phyloP scores from a whole-genome alignment of 2,888 invertebrate species.

The Shargacucullia verbasci region DNA sequence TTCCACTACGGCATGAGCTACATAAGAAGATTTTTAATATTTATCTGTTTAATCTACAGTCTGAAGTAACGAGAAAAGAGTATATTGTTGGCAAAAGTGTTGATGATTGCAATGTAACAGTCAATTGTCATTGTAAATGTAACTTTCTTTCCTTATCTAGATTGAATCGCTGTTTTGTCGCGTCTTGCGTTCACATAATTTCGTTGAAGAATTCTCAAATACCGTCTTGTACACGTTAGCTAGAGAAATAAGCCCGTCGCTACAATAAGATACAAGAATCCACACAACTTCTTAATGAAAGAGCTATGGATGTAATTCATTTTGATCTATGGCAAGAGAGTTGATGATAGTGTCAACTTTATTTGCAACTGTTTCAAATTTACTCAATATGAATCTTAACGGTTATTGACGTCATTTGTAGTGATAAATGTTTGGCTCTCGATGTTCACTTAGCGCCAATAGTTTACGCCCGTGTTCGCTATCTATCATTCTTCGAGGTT shows the following conservation, averaged over 20 bases:
- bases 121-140: not conserved
- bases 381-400: too few relatives aligned
- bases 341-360: not conserved
- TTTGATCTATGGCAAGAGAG: too few relatives aligned
- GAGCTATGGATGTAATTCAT: not conserved
- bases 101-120: not conserved
- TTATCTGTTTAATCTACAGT: too few relatives aligned
- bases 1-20: too few relatives aligned
- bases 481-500: constrained; percentile 19
- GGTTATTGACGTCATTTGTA: constrained; percentile 30
- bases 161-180: constrained; percentile 3
- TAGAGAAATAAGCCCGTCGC: not conserved
- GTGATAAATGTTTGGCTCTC: constrained; percentile 39
- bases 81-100: not conserved
- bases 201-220: not conserved
- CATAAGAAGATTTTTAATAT: too few relatives aligned
- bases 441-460: constrained; percentile 23
- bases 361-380: too few relatives aligned
- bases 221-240: not conserved
- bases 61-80: not conserved
- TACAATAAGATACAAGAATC: not conserved
- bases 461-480: constrained; percentile 12
- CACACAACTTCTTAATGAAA: not conserved
- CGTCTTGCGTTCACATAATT: not conserved
- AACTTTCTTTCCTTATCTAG: constrained; percentile 8